These are phyloP conservation scores for Melanotaenia duboulayi DNA, from an alignment of 2,113 vertebrate genomes.

Conservation along the genomic window DNA sequence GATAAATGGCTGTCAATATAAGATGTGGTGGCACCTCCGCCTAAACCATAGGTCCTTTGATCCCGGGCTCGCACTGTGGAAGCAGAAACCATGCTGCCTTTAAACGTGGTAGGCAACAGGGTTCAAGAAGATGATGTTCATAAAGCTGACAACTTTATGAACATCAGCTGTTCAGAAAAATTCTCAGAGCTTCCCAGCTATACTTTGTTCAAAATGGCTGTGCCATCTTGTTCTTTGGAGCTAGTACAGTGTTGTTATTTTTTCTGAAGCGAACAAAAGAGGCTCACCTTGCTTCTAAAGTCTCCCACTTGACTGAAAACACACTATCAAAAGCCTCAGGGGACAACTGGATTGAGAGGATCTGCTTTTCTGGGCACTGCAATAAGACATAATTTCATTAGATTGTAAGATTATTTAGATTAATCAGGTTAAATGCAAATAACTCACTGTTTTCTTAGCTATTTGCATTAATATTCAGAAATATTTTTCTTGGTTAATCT, in stretches of 20 bases:
- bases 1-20: constrained; percentile 34
- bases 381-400: background rate
- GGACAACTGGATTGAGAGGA: background rate
- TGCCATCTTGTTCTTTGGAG: background rate
- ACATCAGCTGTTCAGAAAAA: background rate
- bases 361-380: constrained; percentile 23
- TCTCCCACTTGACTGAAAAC: constrained; percentile 19
- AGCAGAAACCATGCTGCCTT: background rate
- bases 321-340: background rate
- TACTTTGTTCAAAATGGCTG: background rate
- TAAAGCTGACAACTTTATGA: too few species aligned
- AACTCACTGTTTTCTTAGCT: background rate
- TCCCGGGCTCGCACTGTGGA: background rate
- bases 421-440: background rate
- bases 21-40: constrained; percentile 29
- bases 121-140: background rate
- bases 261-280: constrained; percentile 1
- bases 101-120: too few species aligned
- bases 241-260: background rate
- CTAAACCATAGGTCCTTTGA: constrained; percentile 17
- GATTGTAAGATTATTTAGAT: background rate
- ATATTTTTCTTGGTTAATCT: background rate
- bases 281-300: constrained; percentile 22
- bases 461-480: background rate
- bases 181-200: background rate